A percentile compares a stretch with the other conserved stretches of the same genome.
Conservation (phyloP, 2,797 vertebrate species). For the Pseudochirops corinnae region DNA sequence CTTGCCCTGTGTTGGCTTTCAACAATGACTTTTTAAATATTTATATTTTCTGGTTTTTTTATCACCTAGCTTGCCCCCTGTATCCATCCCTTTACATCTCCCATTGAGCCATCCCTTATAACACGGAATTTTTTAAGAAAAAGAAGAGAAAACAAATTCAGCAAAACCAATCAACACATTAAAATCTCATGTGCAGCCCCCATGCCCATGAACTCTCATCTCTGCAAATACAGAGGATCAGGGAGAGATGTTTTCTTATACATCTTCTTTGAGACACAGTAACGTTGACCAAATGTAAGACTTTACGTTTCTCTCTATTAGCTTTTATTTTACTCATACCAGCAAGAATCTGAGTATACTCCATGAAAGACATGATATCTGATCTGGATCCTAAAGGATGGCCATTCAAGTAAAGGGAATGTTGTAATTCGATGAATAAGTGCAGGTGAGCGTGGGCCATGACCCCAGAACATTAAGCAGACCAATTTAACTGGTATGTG, state of each 20-base stretch:
- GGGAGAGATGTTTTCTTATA: neutral
- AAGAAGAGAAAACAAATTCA: neutral
- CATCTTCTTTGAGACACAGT: neutral
- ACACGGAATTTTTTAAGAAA: neutral
- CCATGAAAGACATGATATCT: neutral
- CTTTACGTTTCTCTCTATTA: neutral
- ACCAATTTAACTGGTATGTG: neutral
- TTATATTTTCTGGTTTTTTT: neutral
- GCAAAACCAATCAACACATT: neutral
- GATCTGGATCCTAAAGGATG: neutral
- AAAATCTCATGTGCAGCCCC: neutral
- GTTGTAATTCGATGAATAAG: neutral
- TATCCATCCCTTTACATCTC: neutral
- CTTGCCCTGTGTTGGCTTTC: neutral
- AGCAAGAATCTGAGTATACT: neutral
- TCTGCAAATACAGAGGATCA: neutral
- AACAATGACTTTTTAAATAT: neutral
- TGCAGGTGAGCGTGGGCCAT: neutral
- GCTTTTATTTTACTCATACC: neutral
- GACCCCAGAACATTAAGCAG: neutral
- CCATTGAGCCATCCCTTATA: neutral
- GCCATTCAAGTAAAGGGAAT: neutral
- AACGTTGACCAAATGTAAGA: neutral
- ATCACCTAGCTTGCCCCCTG: neutral
- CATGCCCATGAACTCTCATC: neutral